These are phyloP conservation scores for Calidris pugnax DNA, from an alignment of 2,113 vertebrate genomes.

Conservation along the genomic window DNA sequence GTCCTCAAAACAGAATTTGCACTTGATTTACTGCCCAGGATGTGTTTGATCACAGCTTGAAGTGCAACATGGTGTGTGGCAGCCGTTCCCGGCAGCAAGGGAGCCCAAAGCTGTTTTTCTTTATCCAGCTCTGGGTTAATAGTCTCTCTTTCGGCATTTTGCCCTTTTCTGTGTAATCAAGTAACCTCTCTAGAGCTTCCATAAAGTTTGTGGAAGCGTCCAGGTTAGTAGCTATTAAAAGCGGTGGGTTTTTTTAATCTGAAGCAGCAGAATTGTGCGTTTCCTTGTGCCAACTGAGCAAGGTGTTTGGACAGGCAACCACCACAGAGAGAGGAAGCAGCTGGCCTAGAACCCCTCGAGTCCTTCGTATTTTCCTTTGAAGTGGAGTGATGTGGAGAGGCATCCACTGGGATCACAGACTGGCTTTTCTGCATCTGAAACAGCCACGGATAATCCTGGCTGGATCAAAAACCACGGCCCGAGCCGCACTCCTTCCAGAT, in stretches of 20 bases:
- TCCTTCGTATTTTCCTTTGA: neutral
- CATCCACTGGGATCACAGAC: constrained; percentile 2
- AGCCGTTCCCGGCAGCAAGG: neutral
- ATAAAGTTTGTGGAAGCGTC: neutral
- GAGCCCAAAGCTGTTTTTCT: neutral
- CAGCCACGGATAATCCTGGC: neutral
- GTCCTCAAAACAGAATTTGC: neutral
- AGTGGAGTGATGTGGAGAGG: neutral
- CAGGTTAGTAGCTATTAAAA: neutral
- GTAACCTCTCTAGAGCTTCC: neutral
- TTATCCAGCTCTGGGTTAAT: neutral
- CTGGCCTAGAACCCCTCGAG: neutral
- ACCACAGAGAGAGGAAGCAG: neutral
- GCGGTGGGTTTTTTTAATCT: neutral
- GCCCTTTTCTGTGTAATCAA: neutral
- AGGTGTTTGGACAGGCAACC: neutral
- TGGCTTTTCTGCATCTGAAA: neutral
- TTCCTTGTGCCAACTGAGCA: rapidly evolving
- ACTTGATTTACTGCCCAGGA: neutral
- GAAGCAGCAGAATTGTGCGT: neutral
- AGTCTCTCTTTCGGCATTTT: neutral
- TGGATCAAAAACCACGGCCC: neutral
- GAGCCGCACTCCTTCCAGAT: neutral
- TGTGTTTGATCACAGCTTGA: neutral
- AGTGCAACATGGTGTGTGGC: rapidly evolving